phyloP scores from a whole-genome alignment of 2,797 vertebrate genomes.

The Myotis myotis region DNA sequence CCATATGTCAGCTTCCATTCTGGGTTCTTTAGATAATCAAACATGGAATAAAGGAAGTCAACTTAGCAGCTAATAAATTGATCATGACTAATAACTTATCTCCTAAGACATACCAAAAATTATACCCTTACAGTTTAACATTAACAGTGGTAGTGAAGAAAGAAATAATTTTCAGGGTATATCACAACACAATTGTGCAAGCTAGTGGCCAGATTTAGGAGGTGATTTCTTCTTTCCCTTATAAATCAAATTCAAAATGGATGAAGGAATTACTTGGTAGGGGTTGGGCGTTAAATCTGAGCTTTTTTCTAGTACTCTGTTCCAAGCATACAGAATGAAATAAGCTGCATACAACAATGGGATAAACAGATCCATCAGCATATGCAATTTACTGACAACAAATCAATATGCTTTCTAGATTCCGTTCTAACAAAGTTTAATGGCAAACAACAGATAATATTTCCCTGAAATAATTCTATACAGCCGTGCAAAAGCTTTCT shows the following conservation, averaged over 20 bases:
- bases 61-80: conserved; percentile 48
- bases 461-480: conserved; percentile 66
- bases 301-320: conserved; percentile 49
- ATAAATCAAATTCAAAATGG: conserved; percentile 50
- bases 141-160: conserved; percentile 25
- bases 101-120: conserved; percentile 22
- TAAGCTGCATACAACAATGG: conserved; percentile 74
- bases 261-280: conserved; percentile 20
- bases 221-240: conserved; percentile 32
- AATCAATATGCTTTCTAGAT: conserved; percentile 68
- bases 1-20: neutral
- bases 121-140: neutral
- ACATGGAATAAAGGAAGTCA: neutral
- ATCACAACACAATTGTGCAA: conserved; percentile 5
- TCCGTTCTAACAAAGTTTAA: conserved; percentile 47
- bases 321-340: conserved; percentile 79
- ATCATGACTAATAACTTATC: conserved; percentile 4
- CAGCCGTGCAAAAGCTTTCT: conserved; percentile 36
- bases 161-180: neutral
- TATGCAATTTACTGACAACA: conserved; percentile 55
- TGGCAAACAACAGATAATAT: conserved; percentile 52
- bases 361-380: conserved; percentile 74
- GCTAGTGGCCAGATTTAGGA: neutral
- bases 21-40: conserved; percentile 15
- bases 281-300: neutral